Evolutionary conservation across 1,140 invertebrate species (phyloP).

Genomic region (Macrobrachium nipponense): DNA sequence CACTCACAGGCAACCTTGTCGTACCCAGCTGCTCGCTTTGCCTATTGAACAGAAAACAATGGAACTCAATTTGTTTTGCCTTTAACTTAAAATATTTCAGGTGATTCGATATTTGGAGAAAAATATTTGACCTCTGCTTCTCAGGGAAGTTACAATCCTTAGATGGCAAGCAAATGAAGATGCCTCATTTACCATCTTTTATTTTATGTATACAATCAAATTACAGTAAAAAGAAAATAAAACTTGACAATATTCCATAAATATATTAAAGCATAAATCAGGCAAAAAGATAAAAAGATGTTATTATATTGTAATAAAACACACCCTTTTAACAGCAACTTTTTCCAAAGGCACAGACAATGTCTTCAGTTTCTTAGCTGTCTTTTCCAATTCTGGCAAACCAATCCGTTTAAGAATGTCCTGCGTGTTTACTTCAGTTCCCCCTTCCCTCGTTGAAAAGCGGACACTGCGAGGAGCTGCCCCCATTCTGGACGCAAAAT

Average conservation of each 20-base stretch:
- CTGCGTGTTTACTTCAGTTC: neutral
- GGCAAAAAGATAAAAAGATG: neutral
- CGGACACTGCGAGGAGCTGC: neutral
- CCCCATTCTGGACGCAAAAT: too few species aligned
- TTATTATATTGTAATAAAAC: neutral
- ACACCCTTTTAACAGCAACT: conserved; percentile 1
- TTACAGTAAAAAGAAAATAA: too few species aligned
- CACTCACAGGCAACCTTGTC: conserved; percentile 79
- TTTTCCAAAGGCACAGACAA: conserved; percentile 7
- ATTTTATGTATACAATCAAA: too few species aligned
- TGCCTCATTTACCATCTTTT: too few species aligned
- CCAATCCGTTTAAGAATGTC: neutral
- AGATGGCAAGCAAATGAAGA: too few species aligned
- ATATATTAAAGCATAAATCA: neutral
- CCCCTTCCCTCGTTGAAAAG: neutral
- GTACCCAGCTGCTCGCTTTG: conserved; percentile 82
- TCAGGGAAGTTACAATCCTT: neutral
- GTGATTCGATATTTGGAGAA: neutral
- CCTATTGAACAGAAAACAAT: conserved; percentile 68
- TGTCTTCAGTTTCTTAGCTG: neutral
- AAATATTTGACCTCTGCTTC: neutral
- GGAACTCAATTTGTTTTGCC: too few species aligned
- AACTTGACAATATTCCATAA: neutral
- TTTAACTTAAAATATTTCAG: neutral
- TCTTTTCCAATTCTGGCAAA: neutral